Conservation (phyloP, 35 echinoderm and acorn worm genomes). For the Apostichopus parvimensis region DNA sequence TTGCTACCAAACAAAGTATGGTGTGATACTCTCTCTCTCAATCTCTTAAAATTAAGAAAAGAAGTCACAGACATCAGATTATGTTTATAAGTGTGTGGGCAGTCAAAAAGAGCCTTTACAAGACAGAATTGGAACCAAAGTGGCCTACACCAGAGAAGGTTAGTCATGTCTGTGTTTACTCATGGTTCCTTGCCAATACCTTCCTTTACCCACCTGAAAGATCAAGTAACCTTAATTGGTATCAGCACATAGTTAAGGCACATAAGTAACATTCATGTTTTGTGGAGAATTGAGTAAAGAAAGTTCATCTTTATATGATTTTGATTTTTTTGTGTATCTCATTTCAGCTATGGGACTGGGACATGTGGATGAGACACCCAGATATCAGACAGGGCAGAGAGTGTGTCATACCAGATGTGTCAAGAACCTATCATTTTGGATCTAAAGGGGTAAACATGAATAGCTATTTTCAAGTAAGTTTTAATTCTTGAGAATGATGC, state of each 20-base stretch:
- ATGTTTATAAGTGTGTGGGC: slow-evolving; percentile 49
- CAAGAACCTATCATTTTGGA: slow-evolving; percentile 94
- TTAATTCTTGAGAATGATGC: background rate
- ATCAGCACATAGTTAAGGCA: too few species aligned
- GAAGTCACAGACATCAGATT: too few species aligned
- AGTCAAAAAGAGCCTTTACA: slow-evolving; percentile 85
- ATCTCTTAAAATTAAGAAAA: too few species aligned
- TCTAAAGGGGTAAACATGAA: slow-evolving; percentile 97
- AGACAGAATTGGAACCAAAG: slow-evolving; percentile 93
- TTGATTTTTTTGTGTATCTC: background rate
- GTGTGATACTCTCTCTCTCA: too few species aligned
- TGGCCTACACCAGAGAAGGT: slow-evolving; percentile 99
- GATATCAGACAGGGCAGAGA: slow-evolving; percentile 82
- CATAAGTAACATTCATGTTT: too few species aligned
- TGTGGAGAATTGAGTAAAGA: background rate
- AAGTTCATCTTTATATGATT: background rate
- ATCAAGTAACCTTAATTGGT: background rate
- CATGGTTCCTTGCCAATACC: too few species aligned
- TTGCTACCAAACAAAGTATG: too few species aligned
- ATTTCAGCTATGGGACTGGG: slow-evolving; percentile 97
- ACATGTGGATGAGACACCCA: slow-evolving; percentile 98
- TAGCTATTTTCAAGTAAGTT: slow-evolving; percentile 93
- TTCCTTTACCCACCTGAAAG: too few species aligned
- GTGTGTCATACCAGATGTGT: slow-evolving; percentile 92
- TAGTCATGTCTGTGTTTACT: background rate